Conservation (phyloP, 2,113 vertebrate genomes). For the Catharus minimus region DNA sequence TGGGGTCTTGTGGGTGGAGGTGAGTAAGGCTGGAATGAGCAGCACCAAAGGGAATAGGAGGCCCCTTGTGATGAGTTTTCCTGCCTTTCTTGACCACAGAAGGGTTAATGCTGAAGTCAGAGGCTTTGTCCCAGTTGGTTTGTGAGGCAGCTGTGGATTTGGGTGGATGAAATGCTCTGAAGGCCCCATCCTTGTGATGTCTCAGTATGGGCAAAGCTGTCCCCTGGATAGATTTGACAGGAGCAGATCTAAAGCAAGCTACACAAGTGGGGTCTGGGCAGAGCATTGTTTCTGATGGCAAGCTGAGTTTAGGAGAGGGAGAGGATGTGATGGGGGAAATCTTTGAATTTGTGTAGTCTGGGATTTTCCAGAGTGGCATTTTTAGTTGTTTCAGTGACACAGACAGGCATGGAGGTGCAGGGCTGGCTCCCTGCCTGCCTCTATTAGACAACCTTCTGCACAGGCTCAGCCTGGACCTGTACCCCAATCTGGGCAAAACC, state of each 20-base stretch:
- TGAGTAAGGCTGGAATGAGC: background rate
- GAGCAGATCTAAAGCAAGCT: background rate
- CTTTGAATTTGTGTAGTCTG: background rate
- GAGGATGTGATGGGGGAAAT: fast-evolving
- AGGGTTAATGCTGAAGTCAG: background rate
- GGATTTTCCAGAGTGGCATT: background rate
- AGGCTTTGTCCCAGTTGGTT: background rate
- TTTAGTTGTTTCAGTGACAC: background rate
- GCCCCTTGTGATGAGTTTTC: background rate
- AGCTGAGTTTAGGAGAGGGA: background rate
- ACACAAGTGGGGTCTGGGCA: background rate
- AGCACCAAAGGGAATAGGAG: background rate
- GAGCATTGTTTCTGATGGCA: fast-evolving
- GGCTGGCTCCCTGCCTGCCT: background rate
- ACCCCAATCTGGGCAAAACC: fast-evolving
- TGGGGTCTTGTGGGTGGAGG: fast-evolving
- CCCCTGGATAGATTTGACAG: background rate
- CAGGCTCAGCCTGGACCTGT: fast-evolving
- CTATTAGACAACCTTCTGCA: background rate
- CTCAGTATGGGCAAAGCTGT: background rate
- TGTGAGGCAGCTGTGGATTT: background rate
- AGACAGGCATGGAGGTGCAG: fast-evolving
- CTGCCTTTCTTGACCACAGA: background rate
- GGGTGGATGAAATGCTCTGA: background rate
- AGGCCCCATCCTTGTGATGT: background rate